phyloP scores from a whole-genome alignment of 2,888 invertebrate genomes.

The Eubasilissa splendida region DNA sequence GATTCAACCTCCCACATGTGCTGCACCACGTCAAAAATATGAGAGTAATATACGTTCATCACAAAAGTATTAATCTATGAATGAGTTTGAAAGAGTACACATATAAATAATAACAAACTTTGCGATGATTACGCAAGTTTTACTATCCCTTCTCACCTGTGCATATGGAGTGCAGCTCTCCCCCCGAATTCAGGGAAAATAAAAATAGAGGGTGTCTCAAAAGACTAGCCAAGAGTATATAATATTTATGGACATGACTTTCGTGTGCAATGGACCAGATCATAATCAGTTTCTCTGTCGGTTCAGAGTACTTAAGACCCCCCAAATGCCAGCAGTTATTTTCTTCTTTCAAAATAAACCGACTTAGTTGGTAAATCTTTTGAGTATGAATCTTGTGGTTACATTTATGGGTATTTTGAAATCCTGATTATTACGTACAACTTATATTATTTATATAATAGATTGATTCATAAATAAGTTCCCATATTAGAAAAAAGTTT shows the following conservation, averaged over 20 bases:
- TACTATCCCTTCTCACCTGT: neutral
- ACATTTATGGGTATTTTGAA: no score
- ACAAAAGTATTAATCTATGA: no score
- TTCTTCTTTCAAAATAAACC: constrained; percentile 4
- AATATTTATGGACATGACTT: constrained; percentile 58
- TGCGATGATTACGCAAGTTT: neutral
- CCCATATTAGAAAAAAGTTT: no score
- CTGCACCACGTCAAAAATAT: no score
- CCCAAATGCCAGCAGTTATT: neutral
- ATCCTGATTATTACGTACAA: no score
- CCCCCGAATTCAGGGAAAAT: neutral
- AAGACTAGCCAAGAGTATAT: constrained; percentile 35
- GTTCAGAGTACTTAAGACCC: constrained; percentile 52
- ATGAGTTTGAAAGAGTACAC: no score
- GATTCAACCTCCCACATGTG: no score
- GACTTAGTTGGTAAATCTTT: neutral
- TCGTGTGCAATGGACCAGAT: constrained; percentile 58
- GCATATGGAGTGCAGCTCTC: neutral
- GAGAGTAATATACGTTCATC: no score
- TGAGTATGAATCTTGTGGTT: no score
- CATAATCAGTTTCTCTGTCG: constrained; percentile 58
- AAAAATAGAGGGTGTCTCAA: constrained; percentile 42
- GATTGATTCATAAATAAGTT: no score
- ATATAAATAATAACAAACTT: neutral
- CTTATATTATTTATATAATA: no score